Percentiles rank a stretch among this genome's conserved stretches.
Conservation (phyloP, 2,888 invertebrate genomes). For the Agrilus mali region DNA sequence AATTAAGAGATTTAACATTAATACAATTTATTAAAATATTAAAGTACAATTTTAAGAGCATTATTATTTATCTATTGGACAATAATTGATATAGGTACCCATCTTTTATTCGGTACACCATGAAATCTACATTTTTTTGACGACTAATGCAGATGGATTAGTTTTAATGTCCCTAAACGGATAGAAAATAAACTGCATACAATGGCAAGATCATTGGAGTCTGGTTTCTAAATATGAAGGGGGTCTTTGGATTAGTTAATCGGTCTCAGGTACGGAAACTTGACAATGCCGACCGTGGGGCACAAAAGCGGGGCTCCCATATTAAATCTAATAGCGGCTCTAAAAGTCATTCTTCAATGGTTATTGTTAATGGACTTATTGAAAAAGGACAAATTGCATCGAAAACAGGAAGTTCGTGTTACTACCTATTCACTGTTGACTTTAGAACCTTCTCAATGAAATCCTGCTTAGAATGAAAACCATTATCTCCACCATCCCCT, state of each 20-base stretch:
- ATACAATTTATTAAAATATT: too few relatives aligned
- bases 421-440: conserved; percentile 30
- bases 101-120: too few relatives aligned
- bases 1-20: too few relatives aligned
- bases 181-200: conserved; percentile 9
- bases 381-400: conserved; percentile 36
- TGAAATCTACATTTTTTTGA: too few relatives aligned
- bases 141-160: too few relatives aligned
- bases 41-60: too few relatives aligned
- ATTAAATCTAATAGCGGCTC: conserved; percentile 34
- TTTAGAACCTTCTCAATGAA: conserved; percentile 30
- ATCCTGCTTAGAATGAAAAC: conserved; percentile 28
- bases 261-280: conserved; percentile 9
- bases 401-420: conserved; percentile 37
- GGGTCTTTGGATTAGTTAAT: conserved; percentile 5
- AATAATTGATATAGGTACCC: too few relatives aligned
- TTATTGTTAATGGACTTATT: conserved; percentile 31
- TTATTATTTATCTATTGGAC: too few relatives aligned
- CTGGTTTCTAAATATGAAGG: conserved; percentile 9
- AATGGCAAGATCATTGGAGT: conserved; percentile 9
- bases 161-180: conserved; percentile 2
- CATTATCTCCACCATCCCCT: too few relatives aligned
- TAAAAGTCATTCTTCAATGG: conserved; percentile 32
- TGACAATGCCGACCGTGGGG: conserved; percentile 6
- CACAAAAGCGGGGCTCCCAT: conserved; percentile 19